Base-by-base conservation (phyloP, 2,888 invertebrate genomes). In the Tinea semifulvella region DNA sequence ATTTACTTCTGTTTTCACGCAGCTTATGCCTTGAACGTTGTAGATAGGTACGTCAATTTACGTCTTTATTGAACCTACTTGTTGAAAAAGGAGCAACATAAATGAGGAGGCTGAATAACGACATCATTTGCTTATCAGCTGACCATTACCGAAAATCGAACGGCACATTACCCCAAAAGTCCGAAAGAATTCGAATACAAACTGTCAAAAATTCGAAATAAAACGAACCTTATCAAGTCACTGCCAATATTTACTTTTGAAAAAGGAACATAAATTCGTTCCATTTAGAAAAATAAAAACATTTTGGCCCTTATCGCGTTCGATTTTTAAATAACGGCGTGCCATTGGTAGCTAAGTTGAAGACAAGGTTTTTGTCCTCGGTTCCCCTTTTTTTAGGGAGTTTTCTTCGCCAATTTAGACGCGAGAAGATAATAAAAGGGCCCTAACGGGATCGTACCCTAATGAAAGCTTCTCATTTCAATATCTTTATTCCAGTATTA, bases 401-500 rank as follows among this genome's bases (percentile, higher is more conserved):
- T 81, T 75, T 73, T 77, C 75, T 80, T 80, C 63, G 72, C 74
- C 74, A 81, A 81, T 82, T 82, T 76, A 76, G 66, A 79, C 70
- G 65, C 73, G 68, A 72, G 73, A 62, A 75, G 80, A 81, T 81
- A 82, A 82, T 82, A 82, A 81, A 82, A 79, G 75, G 81, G 77
- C 79, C 76, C 76, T 80, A 79, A 81, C 73, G 76, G 77, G 64
- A 75, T 75, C 68, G 70, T 69, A 63, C 77, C 71, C 72, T 79
- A 79, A 80, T 80, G 80, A 79, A 80, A 80, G 75, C 68, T 73
- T 65, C 63, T 66, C 42, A 46, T 46, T 48, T 48, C 48, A 67
- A 71, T 67, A 66, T 73, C 69, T 60, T 69, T 65, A 71, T 73
- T 76, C 66, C n/a, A n/a, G n/a, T n/a, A n/a, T n/a, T n/a, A n/a